These are phyloP conservation scores for Thripadectes ignobilis DNA, from an alignment of 2,797 vertebrate genomes.

Conservation along the genomic window DNA sequence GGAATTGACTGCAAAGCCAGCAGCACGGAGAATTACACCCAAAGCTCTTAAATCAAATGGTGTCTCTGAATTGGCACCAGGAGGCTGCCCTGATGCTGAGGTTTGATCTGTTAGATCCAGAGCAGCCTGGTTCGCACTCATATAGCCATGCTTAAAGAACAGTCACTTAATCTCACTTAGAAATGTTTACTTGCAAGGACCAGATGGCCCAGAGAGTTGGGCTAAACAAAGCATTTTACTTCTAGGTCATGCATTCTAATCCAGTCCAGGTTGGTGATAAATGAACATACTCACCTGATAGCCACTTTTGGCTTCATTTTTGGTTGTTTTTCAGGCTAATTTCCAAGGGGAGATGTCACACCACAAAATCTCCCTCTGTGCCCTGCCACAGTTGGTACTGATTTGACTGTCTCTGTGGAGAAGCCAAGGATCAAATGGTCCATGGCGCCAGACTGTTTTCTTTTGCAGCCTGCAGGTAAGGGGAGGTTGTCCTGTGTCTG, in stretches of 20 bases:
- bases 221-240: conserved; percentile 62
- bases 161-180: conserved; percentile 56
- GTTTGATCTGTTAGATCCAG: conserved; percentile 35
- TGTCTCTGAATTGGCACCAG: background rate
- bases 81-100: background rate
- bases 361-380: background rate
- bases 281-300: conserved; percentile 46
- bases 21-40: background rate
- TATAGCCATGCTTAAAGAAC: conserved; percentile 36
- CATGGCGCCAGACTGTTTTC: conserved; percentile 42
- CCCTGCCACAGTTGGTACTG: conserved; percentile 16
- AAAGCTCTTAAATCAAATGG: background rate
- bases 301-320: conserved; percentile 21
- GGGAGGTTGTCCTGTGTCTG: conserved; percentile 43
- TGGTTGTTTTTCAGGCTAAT: background rate
- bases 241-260: conserved; percentile 54
- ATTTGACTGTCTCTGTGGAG: conserved; percentile 22
- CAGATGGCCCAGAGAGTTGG: conserved; percentile 43
- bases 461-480: conserved; percentile 54
- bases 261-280: conserved; percentile 45
- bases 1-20: background rate
- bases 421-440: conserved; percentile 46
- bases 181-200: conserved; percentile 53
- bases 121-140: conserved; percentile 42
- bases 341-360: conserved; percentile 9